These are phyloP conservation scores for Trinorchestia longiramus DNA, from an alignment of 1,140 invertebrate species.

Conservation along the genomic window DNA sequence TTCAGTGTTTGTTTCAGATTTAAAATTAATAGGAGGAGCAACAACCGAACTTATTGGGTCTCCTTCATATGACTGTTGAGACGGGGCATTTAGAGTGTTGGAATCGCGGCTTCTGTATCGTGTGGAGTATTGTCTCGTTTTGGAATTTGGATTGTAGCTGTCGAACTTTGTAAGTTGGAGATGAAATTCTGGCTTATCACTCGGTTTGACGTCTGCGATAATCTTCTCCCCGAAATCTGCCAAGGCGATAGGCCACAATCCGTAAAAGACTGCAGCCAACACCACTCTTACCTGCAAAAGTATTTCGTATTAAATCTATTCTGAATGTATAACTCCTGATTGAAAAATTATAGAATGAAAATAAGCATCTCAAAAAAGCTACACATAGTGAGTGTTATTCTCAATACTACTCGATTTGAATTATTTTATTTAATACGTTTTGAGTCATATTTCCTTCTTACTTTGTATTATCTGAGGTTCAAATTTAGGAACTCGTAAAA, in stretches of 20 bases:
- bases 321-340: background rate
- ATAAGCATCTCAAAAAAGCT: background rate
- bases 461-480: no score
- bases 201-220: constrained; percentile 27
- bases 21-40: constrained; percentile 19
- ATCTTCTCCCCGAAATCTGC: constrained; percentile 18
- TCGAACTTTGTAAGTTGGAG: background rate
- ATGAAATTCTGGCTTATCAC: background rate
- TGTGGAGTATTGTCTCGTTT: background rate
- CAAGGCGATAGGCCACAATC: background rate
- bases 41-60: background rate
- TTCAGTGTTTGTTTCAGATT: background rate
- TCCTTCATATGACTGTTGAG: background rate
- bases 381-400: background rate
- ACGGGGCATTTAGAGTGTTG: background rate
- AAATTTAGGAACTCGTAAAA: no score
- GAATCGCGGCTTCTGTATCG: constrained; percentile 1
- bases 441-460: no score
- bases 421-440: background rate
- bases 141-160: background rate
- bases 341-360: background rate
- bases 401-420: background rate
- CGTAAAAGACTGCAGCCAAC: background rate
- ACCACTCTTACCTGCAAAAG: background rate
- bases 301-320: background rate